Base-by-base conservation (phyloP, 2,797 vertebrate species). In the Psittacula echo region DNA sequence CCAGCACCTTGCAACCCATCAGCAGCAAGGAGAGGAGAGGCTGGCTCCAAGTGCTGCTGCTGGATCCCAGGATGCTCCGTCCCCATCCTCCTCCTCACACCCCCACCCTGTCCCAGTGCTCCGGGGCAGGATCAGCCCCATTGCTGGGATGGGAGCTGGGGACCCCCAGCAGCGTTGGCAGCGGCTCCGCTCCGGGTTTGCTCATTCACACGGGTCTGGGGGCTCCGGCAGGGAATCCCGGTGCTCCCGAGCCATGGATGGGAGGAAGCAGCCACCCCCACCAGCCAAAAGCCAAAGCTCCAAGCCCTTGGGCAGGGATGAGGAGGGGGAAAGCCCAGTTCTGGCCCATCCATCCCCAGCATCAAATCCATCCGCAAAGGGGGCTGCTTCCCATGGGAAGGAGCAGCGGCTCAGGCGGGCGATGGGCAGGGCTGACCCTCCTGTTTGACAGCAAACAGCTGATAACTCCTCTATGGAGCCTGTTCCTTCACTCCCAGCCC, bases 401-500 rank as follows among this genome's bases (percentile, higher is more conserved):
- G 2, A 32, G 47, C 56, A 22, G 44, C 44, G 20, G 44, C 44
- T 45, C 44, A 21, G 44, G 44, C 44, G 10, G 45, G 50, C 8
- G 48, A 32, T 6, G 53, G 30, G 54, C 20, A n/a, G 21, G 32
- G 21, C 13, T 34, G 56, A 58, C 8, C 62, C 87, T 85, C 34
- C 77, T 8, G 66, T 10, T 45, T 79, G 86, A 42, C 94, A 87
- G 58, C 61, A 34, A 80, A 48, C 53, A 81, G 90, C 80, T 42
- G 54, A 90, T n/a, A 87, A 47, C 27, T 71, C 82, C 58, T 85
- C 78, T 85, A 72, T 26, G 5, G 54, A 95, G 90, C 42, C 42
- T 84, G 87, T 71, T 87, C 82, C 90, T 92, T 10, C 85, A 85
- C 91, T 96, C 89, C 93, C 79, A 93, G 75, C 93, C 94, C 84